Conservation (phyloP, 2,113 vertebrate genomes). For the Nettapus auritus region DNA sequence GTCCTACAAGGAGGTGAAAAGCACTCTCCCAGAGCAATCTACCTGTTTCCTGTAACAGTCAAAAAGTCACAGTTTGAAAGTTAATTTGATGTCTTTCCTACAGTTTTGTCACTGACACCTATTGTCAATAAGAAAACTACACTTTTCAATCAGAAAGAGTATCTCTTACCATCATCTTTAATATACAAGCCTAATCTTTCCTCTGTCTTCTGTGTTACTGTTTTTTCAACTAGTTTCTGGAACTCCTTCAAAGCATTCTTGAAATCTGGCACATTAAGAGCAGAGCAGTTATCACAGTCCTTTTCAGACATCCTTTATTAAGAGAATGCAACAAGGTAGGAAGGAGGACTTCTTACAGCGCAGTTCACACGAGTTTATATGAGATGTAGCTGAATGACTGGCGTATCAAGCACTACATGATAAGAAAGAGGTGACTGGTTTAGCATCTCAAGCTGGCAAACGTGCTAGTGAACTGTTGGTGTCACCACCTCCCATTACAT, state of each 20-base stretch:
- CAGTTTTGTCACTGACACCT: neutral
- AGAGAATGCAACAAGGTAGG: neutral
- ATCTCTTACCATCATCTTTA: constrained; percentile 69
- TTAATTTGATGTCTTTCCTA: neutral
- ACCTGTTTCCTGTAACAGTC: neutral
- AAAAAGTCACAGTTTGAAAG: neutral
- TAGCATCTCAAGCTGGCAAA: neutral
- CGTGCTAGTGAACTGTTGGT: constrained; percentile 26
- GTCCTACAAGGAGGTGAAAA: neutral
- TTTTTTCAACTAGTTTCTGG: constrained; percentile 61
- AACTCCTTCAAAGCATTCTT: constrained; percentile 57
- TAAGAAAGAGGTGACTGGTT: neutral
- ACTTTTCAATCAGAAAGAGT: neutral
- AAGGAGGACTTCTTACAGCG: neutral
- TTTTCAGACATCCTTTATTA: constrained; percentile 28
- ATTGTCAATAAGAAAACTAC: neutral
- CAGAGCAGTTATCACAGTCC: neutral
- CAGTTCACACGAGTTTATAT: neutral
- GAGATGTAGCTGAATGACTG: neutral
- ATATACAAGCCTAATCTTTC: constrained; percentile 52
- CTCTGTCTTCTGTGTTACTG: constrained; percentile 60
- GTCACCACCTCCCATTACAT: constrained; percentile 36
- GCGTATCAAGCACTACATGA: neutral
- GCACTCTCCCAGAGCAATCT: neutral
- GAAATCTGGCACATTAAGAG: constrained; percentile 38